These are phyloP conservation scores for Ophion ellenae DNA, from an alignment of 2,888 invertebrate genomes.

Conservation along the genomic window DNA sequence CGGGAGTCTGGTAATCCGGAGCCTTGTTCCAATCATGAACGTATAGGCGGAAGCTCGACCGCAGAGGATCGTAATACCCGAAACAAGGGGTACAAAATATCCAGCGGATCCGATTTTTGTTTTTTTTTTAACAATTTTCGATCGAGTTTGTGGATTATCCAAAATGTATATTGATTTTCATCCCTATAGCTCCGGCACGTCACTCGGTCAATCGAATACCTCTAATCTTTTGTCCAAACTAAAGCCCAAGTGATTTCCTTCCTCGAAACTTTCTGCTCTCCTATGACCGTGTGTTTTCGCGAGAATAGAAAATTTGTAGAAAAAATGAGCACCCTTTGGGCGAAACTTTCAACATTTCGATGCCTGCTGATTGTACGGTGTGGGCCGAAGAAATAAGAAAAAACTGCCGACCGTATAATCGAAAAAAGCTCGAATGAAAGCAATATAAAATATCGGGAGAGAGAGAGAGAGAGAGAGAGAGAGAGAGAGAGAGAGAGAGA, in stretches of 20 bases:
- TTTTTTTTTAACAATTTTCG: neutral
- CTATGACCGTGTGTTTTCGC: neutral
- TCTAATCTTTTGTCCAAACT: neutral
- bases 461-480: neutral
- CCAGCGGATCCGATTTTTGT: neutral
- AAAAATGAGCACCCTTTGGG: conserved; percentile 3
- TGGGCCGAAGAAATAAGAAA: neutral
- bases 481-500: neutral
- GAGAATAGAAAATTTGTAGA: neutral
- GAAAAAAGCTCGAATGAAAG: neutral
- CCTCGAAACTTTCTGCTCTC: neutral
- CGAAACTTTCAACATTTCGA: conserved; percentile 31
- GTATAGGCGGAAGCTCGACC: neutral
- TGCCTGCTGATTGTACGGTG: neutral
- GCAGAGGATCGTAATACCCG: neutral
- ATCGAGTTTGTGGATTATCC: neutral
- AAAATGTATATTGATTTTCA: neutral
- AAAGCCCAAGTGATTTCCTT: neutral
- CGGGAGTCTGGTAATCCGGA: neutral
- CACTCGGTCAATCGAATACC: neutral
- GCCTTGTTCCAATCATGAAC: neutral
- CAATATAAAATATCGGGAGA: neutral
- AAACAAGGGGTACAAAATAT: neutral
- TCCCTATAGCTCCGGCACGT: neutral
- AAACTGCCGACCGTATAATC: neutral